Conservation (phyloP, 1,140 invertebrate species). For the Achatina immaculata region DNA sequence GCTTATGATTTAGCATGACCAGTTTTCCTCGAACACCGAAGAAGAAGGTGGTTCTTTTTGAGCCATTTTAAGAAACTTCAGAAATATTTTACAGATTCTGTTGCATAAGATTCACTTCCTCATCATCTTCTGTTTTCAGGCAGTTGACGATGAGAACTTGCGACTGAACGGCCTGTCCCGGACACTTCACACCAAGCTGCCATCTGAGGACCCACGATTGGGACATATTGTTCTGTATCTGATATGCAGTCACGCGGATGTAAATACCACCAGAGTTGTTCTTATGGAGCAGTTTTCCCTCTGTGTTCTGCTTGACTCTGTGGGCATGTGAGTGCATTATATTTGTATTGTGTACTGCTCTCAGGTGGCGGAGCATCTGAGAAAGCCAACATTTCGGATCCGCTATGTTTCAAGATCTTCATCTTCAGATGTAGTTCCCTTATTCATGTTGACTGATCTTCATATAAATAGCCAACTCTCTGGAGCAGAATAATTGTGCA, state of each 20-base stretch:
- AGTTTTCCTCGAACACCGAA: too few relatives aligned
- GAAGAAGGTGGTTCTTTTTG: too few relatives aligned
- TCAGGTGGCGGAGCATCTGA: not conserved
- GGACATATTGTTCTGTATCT: slow-evolving; percentile 59
- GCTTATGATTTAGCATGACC: too few relatives aligned
- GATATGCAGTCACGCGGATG: slow-evolving; percentile 46
- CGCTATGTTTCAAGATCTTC: too few relatives aligned
- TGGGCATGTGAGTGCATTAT: slow-evolving; percentile 25
- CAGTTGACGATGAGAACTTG: slow-evolving; percentile 51
- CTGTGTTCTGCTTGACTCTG: slow-evolving; percentile 45
- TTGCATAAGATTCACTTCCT: too few relatives aligned
- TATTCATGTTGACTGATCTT: too few relatives aligned
- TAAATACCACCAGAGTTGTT: slow-evolving; percentile 41
- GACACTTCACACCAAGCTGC: slow-evolving; percentile 41
- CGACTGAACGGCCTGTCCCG: slow-evolving; percentile 45
- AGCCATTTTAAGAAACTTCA: too few relatives aligned
- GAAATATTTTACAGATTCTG: too few relatives aligned
- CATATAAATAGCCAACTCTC: too few relatives aligned
- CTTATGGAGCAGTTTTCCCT: slow-evolving; percentile 62
- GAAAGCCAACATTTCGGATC: too few relatives aligned
- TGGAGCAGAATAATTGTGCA: too few relatives aligned
- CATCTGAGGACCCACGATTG: slow-evolving; percentile 56
- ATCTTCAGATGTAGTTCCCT: too few relatives aligned
- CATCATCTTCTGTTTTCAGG: slow-evolving; percentile 54
- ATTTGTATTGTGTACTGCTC: not conserved